These are phyloP conservation scores for Vidua chalybeata DNA, from an alignment of 2,113 vertebrate species.

Conservation along the genomic window DNA sequence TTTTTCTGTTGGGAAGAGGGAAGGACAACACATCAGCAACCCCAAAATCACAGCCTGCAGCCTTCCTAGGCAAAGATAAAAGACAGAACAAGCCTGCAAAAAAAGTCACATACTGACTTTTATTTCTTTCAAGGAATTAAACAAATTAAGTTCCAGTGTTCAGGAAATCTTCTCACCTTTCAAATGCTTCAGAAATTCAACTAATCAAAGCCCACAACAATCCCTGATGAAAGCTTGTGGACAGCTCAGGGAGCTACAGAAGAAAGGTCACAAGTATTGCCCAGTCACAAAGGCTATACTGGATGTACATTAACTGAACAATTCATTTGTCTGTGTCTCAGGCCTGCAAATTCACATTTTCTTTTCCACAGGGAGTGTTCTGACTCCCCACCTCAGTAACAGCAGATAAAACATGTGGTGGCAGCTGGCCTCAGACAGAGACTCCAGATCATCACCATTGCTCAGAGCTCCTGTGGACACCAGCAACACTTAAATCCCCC, in stretches of 20 bases:
- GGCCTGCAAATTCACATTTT: neutral
- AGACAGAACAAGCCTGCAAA: neutral
- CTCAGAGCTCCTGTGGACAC: neutral
- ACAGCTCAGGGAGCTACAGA: neutral
- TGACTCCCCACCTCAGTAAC: neutral
- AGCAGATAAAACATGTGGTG: neutral
- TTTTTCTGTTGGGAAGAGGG: conserved; percentile 5
- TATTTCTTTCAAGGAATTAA: neutral
- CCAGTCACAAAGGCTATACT: neutral
- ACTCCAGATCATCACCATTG: neutral
- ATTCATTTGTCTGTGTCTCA: neutral
- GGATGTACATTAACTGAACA: neutral
- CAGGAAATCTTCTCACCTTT: neutral
- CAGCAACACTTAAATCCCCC: neutral
- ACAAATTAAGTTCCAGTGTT: neutral
- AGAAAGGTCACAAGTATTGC: neutral
- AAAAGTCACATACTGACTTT: neutral
- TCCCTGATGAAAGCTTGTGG: neutral
- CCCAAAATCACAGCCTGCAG: neutral
- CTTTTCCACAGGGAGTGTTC: neutral
- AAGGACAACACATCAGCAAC: neutral
- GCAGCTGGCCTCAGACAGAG: neutral
- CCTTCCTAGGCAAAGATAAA: neutral
- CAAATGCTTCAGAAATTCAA: neutral
- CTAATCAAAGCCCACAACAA: neutral